These are phyloP conservation scores for Phalloptychus januarius DNA, from an alignment of 2,797 vertebrate genomes.

Conservation along the genomic window DNA sequence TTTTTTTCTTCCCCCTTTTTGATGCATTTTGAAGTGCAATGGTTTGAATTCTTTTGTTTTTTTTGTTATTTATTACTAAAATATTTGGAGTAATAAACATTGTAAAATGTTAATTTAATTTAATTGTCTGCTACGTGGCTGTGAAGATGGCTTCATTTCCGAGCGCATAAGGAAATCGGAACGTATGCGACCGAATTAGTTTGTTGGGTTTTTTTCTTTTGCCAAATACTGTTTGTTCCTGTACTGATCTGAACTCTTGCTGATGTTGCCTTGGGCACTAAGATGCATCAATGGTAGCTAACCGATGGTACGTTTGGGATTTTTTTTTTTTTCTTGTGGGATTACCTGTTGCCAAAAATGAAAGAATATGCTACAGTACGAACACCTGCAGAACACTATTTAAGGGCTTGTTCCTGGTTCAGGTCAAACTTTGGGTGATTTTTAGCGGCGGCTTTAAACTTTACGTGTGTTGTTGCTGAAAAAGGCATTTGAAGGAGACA, in stretches of 20 bases:
- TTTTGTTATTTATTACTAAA: constrained; percentile 68
- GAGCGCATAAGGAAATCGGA: constrained; percentile 36
- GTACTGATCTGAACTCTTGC: constrained; percentile 69
- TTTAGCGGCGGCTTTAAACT: constrained; percentile 12
- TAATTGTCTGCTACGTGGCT: constrained; percentile 60
- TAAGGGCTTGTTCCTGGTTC: constrained; percentile 81
- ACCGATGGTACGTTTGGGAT: constrained; percentile 52
- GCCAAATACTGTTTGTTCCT: constrained; percentile 76
- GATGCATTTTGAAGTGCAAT: constrained; percentile 74
- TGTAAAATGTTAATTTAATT: constrained; percentile 61
- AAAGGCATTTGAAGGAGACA: constrained; percentile 70
- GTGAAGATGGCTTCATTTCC: constrained; percentile 62
- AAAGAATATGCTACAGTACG: constrained; percentile 36
- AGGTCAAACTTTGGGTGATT: constrained; percentile 57
- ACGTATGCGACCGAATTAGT: constrained; percentile 46
- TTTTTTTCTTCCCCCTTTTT: constrained; percentile 43
- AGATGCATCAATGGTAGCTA: constrained; percentile 76
- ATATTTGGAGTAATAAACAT: constrained; percentile 31
- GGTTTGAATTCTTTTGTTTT: constrained; percentile 57
- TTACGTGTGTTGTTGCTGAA: constrained; percentile 54
- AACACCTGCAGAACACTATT: constrained; percentile 71
- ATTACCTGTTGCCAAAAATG: constrained; percentile 82
- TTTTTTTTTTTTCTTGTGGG: constrained; percentile 50
- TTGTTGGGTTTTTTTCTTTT: constrained; percentile 58
- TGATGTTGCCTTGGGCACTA: constrained; percentile 80